Evolutionary conservation across 2,113 vertebrate species (phyloP).

Genomic region (Boulengeromyrus knoepffleri): DNA sequence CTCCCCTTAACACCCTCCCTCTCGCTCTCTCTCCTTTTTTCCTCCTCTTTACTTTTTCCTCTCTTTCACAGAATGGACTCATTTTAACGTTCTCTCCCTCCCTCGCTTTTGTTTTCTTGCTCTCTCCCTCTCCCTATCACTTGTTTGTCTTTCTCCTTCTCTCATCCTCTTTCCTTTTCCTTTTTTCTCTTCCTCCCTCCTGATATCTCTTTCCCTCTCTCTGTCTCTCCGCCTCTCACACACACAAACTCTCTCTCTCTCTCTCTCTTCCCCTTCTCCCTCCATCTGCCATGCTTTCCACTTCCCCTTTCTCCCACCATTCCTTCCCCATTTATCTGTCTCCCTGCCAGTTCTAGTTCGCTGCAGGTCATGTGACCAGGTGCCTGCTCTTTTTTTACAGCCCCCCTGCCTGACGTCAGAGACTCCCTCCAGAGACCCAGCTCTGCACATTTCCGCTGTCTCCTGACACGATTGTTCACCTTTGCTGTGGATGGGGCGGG

Average conservation of each 20-base stretch:
- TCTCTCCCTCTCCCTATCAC: neutral
- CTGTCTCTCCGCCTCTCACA: neutral
- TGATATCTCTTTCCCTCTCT: neutral
- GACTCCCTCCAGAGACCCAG: neutral
- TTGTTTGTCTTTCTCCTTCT: neutral
- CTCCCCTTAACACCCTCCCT: neutral
- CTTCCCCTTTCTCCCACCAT: neutral
- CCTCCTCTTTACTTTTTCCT: neutral
- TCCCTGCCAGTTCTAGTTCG: neutral
- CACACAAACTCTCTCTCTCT: neutral
- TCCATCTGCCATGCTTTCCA: neutral
- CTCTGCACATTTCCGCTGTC: conserved; percentile 4
- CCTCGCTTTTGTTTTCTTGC: neutral
- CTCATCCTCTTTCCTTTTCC: neutral
- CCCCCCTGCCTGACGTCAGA: neutral
- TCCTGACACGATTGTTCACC: conserved; percentile 7
- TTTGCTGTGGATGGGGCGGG: neutral
- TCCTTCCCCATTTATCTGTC: neutral
- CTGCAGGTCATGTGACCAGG: neutral
- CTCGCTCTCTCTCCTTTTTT: neutral
- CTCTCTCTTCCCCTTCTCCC: neutral
- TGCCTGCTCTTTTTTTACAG: conserved; percentile 1
- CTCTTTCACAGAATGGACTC: neutral
- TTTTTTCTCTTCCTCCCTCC: neutral
- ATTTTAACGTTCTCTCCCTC: neutral